A percentile compares a stretch with the other conserved stretches of the same genome.
Evolutionary conservation across 2,888 invertebrate species (phyloP).

Genomic region (Zhuqinia jingwanae): DNA sequence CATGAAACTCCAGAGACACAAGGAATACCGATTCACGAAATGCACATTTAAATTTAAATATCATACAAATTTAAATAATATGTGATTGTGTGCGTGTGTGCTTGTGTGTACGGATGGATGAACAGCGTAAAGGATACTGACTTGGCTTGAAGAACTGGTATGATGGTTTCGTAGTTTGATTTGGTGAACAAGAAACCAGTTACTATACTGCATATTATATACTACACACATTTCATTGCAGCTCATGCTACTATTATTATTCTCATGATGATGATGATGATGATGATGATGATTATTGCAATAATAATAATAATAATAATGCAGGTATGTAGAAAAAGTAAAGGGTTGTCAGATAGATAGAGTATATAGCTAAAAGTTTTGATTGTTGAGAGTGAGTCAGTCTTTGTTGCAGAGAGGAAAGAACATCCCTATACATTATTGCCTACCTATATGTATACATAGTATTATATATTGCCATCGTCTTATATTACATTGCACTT

Average conservation of each 20-base stretch:
- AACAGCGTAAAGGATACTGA: slow-evolving; percentile 64
- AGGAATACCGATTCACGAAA: background rate
- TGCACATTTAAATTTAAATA: background rate
- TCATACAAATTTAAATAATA: background rate
- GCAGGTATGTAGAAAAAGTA: background rate
- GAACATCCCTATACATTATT: too few relatives aligned
- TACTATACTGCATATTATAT: too few relatives aligned
- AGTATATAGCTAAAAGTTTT: too few relatives aligned
- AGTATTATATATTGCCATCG: too few relatives aligned
- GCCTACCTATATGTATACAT: too few relatives aligned
- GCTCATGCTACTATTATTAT: slow-evolving; percentile 2
- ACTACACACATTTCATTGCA: too few relatives aligned
- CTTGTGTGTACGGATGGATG: slow-evolving; percentile 55
- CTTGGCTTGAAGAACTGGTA: too few relatives aligned
- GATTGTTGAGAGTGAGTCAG: too few relatives aligned
- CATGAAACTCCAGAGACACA: background rate
- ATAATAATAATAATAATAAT: background rate
- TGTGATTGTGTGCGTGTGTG: background rate
- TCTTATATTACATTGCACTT: background rate
- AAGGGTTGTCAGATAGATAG: too few relatives aligned
- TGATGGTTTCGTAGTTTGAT: too few relatives aligned
- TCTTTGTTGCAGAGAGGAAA: slow-evolving; percentile 20
- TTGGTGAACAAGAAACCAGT: slow-evolving; percentile 62
- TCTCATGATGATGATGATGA: background rate
- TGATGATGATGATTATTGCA: background rate